Evolutionary conservation across 2,888 invertebrate genomes (phyloP), one percentile per base, ranked within the genome.

Genomic region (Adelognathus sp.): DNA sequence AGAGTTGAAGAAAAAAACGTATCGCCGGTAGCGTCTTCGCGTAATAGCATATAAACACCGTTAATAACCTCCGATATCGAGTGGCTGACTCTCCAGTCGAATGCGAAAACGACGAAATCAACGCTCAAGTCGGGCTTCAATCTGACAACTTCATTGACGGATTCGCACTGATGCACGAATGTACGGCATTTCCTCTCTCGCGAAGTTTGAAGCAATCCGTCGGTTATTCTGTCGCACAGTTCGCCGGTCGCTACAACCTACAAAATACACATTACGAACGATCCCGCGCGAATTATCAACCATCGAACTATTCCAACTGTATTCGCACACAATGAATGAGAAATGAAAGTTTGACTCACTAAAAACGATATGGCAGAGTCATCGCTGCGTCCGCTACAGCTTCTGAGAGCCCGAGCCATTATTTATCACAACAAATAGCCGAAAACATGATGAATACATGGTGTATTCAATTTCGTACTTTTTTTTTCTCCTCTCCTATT

Each of bases 31-130:
- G n/a, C n/a, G n/a, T n/a, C n/a, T 11, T 24, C 24, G 50, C 11
- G 21, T 21, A 3, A 21, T 46, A 9, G 21, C 18, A 41, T 52
- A 61, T 0, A 41, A 54, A 60, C 24, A 41, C n/a, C n/a, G n/a
- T 63, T 39, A 54, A 67, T 80, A 82, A 91, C 91, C 81, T 90
- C 86, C 0, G 71, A 67, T 14, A 90, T 80, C 3, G 85, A 83
- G 21, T 87, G 84, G 11, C 54, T 69, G 3, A 84, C 72, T 74
- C 84, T 83, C 39, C 86, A 86, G 41, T 91, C 89, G 56, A 87
- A 88, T 5, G 86, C 87, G 76, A 91, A 89, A 54, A 91, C 83
- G 75, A 91, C 81, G 50, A 88, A 90, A 81, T 90, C 90, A 9
- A 90, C 83, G 41, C 82, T 81, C 18, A 89, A 58, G 52, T 85